A percentile compares a stretch with the other conserved stretches of the same genome.
These are phyloP conservation scores for Mycalesis mineus DNA, from an alignment of 2,888 invertebrate genomes.

Conservation along the genomic window DNA sequence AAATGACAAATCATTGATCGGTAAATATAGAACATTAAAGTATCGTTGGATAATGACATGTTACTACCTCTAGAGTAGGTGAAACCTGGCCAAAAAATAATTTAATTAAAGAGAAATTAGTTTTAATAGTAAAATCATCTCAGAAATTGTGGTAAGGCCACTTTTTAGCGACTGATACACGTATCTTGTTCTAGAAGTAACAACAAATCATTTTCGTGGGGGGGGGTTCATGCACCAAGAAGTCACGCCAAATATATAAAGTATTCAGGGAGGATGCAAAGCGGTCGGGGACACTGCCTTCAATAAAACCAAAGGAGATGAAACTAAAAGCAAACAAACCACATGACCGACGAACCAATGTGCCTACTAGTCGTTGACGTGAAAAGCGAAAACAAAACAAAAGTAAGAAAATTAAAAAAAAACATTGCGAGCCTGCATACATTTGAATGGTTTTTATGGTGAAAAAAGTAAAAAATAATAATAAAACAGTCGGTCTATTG, in stretches of 20 bases:
- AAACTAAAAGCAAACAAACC: slow-evolving; percentile 57
- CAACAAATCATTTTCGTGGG: neutral
- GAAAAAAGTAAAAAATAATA: slow-evolving; percentile 26
- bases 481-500: slow-evolving; percentile 7
- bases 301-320: slow-evolving; percentile 75
- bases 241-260: slow-evolving; percentile 76
- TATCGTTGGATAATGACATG: slow-evolving; percentile 34
- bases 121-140: no score
- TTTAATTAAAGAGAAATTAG: no score
- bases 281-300: slow-evolving; percentile 79
- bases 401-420: slow-evolving; percentile 48
- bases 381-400: slow-evolving; percentile 54
- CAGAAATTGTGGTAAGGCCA: no score
- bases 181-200: neutral
- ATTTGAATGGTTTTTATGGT: slow-evolving; percentile 26
- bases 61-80: neutral
- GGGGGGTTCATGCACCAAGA: slow-evolving; percentile 76
- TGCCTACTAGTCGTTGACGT: slow-evolving; percentile 49
- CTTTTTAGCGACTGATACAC: no score
- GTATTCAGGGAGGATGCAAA: slow-evolving; percentile 72
- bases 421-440: slow-evolving; percentile 45
- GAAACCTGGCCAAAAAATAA: no score
- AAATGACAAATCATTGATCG: slow-evolving; percentile 35
- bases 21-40: slow-evolving; percentile 45
- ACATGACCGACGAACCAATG: slow-evolving; percentile 48